These are phyloP conservation scores for Idaea aversata DNA, from an alignment of 2,888 invertebrate species.

Conservation along the genomic window DNA sequence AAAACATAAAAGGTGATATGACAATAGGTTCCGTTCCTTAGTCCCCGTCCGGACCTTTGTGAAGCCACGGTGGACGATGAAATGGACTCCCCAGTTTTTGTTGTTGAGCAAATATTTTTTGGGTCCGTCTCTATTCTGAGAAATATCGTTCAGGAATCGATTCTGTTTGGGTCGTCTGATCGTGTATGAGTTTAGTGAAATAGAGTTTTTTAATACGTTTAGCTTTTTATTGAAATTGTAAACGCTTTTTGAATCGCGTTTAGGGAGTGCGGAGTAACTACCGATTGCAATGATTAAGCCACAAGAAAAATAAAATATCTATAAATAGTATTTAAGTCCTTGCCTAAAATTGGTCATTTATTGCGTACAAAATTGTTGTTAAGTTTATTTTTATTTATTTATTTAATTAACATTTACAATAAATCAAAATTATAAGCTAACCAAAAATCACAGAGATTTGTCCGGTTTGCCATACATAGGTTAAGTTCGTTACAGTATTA, in stretches of 20 bases:
- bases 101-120: neutral
- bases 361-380: too few relatives aligned
- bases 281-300: too few relatives aligned
- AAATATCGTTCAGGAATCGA: neutral
- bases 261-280: too few relatives aligned
- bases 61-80: neutral
- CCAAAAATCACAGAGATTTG: too few relatives aligned
- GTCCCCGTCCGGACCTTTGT: neutral
- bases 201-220: neutral
- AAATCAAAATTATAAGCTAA: too few relatives aligned
- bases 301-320: too few relatives aligned
- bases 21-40: conserved; percentile 50
- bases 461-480: too few relatives aligned
- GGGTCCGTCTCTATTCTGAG: neutral
- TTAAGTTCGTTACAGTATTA: too few relatives aligned
- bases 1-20: conserved; percentile 44
- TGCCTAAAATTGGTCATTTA: too few relatives aligned
- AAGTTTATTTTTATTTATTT: too few relatives aligned
- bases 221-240: neutral
- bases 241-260: neutral
- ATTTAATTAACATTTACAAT: too few relatives aligned
- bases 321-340: too few relatives aligned
- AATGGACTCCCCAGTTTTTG: neutral
- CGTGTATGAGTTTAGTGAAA: neutral
- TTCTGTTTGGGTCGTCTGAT: neutral